A percentile compares a stretch with the other conserved stretches of the same genome.
Conservation (phyloP, 2,888 invertebrate genomes). For the Drosophila demipolita region DNA sequence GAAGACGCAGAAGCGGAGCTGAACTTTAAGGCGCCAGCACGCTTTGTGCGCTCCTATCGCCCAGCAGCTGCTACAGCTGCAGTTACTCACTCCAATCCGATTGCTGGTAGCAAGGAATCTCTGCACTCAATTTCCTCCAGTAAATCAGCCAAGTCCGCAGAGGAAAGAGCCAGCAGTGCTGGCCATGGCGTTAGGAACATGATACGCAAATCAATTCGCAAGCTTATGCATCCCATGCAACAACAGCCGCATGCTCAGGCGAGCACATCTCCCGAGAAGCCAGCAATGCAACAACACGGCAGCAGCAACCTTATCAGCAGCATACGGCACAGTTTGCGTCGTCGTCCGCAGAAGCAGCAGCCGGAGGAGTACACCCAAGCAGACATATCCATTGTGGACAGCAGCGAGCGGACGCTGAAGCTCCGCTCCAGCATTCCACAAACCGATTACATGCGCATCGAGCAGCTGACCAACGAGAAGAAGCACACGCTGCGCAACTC, state of each 20-base stretch:
- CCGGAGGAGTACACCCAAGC: constrained; percentile 24
- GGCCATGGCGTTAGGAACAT: constrained; percentile 69
- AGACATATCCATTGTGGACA: constrained; percentile 83
- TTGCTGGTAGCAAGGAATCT: constrained; percentile 66
- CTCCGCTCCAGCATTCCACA: constrained; percentile 73
- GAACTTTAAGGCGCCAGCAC: constrained; percentile 79
- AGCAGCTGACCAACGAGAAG: constrained; percentile 77
- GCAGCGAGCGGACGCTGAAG: constrained; percentile 82
- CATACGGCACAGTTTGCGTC: constrained; percentile 83
- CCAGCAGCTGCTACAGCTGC: constrained; percentile 51
- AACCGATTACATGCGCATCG: constrained; percentile 77
- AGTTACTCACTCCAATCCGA: constrained; percentile 4
- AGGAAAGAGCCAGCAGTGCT: constrained; percentile 41
- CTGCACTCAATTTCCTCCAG: constrained; percentile 64
- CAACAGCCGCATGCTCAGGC: constrained; percentile 22
- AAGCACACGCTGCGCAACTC: constrained; percentile 82
- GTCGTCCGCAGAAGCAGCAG: constrained; percentile 67
- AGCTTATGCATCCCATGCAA: constrained; percentile 76
- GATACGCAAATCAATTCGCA: constrained; percentile 83
- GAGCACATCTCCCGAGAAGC: constrained; percentile 26
- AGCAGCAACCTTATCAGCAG: constrained; percentile 50
- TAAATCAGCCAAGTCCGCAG: constrained; percentile 51
- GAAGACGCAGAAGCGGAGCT: constrained; percentile 51
- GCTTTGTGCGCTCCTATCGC: constrained; percentile 83
- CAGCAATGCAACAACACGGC: constrained; percentile 19